Evolutionary conservation across 2,888 invertebrate species (phyloP), one percentile per base, ranked within the genome.

Genomic region (Phaedon cochleariae): DNA sequence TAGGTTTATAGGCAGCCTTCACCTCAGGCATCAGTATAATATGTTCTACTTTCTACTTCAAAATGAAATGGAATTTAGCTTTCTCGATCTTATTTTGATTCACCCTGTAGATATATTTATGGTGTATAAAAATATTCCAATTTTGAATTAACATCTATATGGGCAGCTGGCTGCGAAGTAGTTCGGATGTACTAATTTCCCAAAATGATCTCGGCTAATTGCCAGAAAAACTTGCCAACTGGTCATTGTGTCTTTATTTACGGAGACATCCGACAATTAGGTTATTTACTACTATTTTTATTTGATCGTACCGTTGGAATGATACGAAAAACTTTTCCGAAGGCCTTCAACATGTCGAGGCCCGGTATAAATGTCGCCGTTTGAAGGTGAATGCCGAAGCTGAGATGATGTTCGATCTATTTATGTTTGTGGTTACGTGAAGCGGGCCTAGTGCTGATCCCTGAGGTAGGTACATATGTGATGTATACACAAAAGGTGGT

Each of bases 241-340:
- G 62, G 68, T 76, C 75, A 72, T 71, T 73, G 77, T 75, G 73
- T 76, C 78, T 77, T 77, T 74, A 78, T 77, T 77, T 74, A 73
- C 77, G 70, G 70, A 68, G 73, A 77, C 71, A 77, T 78, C 74
- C 72, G 73, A 73, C 78, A 79, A 79, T 77, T 79, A 77, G 77
- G 74, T 77, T 76, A 78, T 78, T 79, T 45, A 57, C 41, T 77
- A 75, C 75, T 74, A 69, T 69, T 66, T 66, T 69, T 62, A 66
- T 66, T 51, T 64, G 52, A 61, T 69, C 18, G 31, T 57, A 58
- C 49, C 52, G 52, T 53, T 34, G 46, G 41, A 45, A 22, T 31
- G 20, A 22, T 21, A 37, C 37, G 55, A 26, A 62, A 37, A 21
- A 41, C 34, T 49, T 48, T 53, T 26, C 17, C 29, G 10, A n/a